These are phyloP conservation scores for Halichondria panicea DNA, from an alignment of 37 sponge, comb jelly and placozoan genomes.

Conservation along the genomic window DNA sequence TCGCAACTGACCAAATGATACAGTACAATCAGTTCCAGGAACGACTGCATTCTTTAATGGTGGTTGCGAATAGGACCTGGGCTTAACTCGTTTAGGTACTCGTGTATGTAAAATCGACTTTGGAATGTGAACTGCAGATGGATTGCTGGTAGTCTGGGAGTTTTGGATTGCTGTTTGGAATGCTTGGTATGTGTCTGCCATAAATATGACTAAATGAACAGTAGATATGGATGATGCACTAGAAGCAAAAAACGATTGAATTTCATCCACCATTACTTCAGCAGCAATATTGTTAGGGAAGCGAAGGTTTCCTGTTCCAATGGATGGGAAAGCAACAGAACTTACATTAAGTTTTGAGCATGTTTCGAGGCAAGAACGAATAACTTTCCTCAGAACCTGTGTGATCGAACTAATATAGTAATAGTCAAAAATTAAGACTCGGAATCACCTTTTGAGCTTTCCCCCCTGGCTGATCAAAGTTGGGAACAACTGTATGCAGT, in stretches of 20 bases:
- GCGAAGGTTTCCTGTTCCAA: slow-evolving; percentile 59
- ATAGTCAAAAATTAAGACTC: background rate
- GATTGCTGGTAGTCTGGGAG: no score
- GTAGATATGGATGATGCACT: slow-evolving; percentile 2
- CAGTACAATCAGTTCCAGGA: background rate
- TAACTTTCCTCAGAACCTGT: slow-evolving; percentile 26
- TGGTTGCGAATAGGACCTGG: no score
- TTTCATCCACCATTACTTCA: slow-evolving; percentile 21
- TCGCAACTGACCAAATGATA: slow-evolving; percentile 3
- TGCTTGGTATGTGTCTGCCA: slow-evolving; percentile 14
- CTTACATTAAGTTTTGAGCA: slow-evolving; percentile 8
- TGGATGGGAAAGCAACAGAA: slow-evolving; percentile 61
- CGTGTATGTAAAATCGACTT: no score
- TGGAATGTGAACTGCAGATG: no score
- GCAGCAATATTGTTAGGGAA: slow-evolving; percentile 52
- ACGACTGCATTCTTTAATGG: background rate
- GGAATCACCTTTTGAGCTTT: slow-evolving; percentile 35
- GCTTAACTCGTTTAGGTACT: no score
- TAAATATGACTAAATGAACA: slow-evolving; percentile 48
- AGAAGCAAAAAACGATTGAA: background rate
- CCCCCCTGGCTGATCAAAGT: slow-evolving; percentile 35
- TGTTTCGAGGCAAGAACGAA: slow-evolving; percentile 32
- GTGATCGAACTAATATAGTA: background rate
- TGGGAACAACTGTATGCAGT: slow-evolving; percentile 41
- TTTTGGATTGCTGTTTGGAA: slow-evolving; percentile 12